Conservation (phyloP, 2,888 invertebrate species). For the Caenorhabditis panamensis region DNA sequence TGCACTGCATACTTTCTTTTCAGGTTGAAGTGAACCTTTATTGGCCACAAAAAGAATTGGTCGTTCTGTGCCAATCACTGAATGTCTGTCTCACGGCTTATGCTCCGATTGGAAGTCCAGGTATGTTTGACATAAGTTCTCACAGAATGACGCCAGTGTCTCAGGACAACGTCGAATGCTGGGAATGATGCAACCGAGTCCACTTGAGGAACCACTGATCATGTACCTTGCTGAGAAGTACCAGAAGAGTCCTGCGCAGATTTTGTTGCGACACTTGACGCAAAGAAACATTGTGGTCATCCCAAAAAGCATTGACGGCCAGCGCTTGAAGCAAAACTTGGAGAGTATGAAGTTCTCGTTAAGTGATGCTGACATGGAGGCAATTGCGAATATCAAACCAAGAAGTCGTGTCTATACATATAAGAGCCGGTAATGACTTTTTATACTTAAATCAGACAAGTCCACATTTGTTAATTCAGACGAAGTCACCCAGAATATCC, state of each 20-base stretch:
- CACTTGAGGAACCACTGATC: constrained; percentile 62
- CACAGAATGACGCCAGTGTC: background rate
- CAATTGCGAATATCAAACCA: constrained; percentile 25
- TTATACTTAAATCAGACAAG: too few relatives aligned
- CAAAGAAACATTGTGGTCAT: constrained; percentile 60
- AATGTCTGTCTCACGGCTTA: constrained; percentile 83
- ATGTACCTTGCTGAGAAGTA: constrained; percentile 67
- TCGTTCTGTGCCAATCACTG: constrained; percentile 85
- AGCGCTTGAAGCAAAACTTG: constrained; percentile 55
- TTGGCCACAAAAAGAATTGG: constrained; percentile 86
- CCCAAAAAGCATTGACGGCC: constrained; percentile 56
- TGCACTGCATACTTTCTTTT: too few relatives aligned
- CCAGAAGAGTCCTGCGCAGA: constrained; percentile 68
- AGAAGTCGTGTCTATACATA: constrained; percentile 27
- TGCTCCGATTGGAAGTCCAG: constrained; percentile 66
- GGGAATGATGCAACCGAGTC: constrained; percentile 28
- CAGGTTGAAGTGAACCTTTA: constrained; percentile 89
- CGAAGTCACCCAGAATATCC: constrained; percentile 59
- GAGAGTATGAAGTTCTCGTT: constrained; percentile 58
- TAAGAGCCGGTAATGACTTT: background rate
- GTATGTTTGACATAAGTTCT: constrained; percentile 7
- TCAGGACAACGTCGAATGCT: constrained; percentile 32
- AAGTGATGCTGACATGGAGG: constrained; percentile 42
- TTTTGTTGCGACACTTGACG: constrained; percentile 56
- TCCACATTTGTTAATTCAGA: too few relatives aligned